These are phyloP conservation scores for Cyanocitta stelleri DNA, from an alignment of 2,113 vertebrate genomes.

Conservation along the genomic window DNA sequence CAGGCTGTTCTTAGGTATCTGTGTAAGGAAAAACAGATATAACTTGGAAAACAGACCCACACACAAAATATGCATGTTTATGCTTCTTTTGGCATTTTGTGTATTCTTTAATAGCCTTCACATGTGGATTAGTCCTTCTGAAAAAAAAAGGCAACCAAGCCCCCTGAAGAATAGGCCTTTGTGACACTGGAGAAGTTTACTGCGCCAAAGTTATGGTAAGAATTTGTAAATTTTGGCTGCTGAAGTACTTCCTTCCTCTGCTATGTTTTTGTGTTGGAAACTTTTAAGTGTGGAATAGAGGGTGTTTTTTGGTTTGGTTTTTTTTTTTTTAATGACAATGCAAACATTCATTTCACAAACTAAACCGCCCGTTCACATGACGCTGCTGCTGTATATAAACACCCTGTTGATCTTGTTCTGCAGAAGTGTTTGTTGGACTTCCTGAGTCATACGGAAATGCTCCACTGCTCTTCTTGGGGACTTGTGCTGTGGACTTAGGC, in stretches of 20 bases:
- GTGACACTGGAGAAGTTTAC: constrained; percentile 47
- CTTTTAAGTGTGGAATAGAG: constrained; percentile 1
- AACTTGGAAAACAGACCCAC: not conserved
- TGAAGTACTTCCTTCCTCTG: constrained; percentile 58
- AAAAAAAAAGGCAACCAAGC: constrained; percentile 1
- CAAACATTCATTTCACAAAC: constrained; percentile 60
- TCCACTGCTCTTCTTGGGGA: not conserved
- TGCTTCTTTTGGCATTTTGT: constrained; percentile 11
- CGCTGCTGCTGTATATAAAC: not conserved
- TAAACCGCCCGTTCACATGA: not conserved
- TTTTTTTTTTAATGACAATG: constrained; percentile 27
- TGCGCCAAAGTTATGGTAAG: constrained; percentile 68
- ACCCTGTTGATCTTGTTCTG: constrained; percentile 44
- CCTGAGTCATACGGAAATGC: not conserved
- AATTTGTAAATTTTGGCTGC: constrained; percentile 68
- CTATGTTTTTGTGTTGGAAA: constrained; percentile 46
- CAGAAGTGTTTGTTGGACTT: not conserved
- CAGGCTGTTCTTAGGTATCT: not conserved
- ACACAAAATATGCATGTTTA: not conserved
- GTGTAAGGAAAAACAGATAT: not conserved
- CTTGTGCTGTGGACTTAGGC: not conserved
- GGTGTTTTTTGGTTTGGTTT: not conserved
- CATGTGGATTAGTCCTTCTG: constrained; percentile 28
- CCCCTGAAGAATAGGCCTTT: constrained; percentile 60
- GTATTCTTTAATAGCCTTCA: constrained; percentile 38